Conservation (phyloP, 2,113 vertebrate species). For the Corythoichthys intestinalis region DNA sequence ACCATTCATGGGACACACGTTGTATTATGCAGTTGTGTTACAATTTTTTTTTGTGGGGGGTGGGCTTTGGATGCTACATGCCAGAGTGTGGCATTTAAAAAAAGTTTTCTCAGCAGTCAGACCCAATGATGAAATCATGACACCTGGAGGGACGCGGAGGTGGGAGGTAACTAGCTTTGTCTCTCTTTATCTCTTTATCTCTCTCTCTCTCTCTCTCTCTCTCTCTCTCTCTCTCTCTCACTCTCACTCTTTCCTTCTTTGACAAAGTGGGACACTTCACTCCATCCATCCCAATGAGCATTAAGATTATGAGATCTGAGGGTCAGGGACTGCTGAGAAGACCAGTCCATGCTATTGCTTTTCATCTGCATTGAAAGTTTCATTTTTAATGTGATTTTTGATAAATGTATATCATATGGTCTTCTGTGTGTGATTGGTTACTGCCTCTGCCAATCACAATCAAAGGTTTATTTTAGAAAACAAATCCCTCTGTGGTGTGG, state of each 20-base stretch:
- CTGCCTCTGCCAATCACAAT: slow-evolving; percentile 30
- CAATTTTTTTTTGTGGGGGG: too few relatives aligned
- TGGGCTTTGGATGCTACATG: too few relatives aligned
- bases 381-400: not conserved
- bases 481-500: slow-evolving; percentile 27
- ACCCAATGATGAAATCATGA: slow-evolving; percentile 10
- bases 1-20: too few relatives aligned
- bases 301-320: slow-evolving; percentile 73
- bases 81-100: slow-evolving; percentile 8
- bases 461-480: slow-evolving; percentile 6
- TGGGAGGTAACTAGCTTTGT: not conserved
- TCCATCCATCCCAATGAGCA: slow-evolving; percentile 52
- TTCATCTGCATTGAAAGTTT: not conserved
- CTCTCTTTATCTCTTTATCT: not conserved
- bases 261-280: slow-evolving; percentile 39
- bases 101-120: slow-evolving; percentile 2
- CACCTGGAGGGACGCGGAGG: not conserved
- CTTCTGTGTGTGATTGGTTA: slow-evolving; percentile 28
- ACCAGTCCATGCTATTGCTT: slow-evolving; percentile 2
- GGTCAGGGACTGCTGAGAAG: slow-evolving; percentile 24
- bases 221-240: not conserved
- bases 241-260: not conserved
- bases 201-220: not conserved
- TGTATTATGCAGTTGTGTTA: too few relatives aligned
- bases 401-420: slow-evolving; percentile 12